A percentile compares a stretch with the other conserved stretches of the same genome.
These are phyloP conservation scores for Acropora tenuis DNA, from an alignment of 64 coral and sea anemone genomes.

Conservation along the genomic window DNA sequence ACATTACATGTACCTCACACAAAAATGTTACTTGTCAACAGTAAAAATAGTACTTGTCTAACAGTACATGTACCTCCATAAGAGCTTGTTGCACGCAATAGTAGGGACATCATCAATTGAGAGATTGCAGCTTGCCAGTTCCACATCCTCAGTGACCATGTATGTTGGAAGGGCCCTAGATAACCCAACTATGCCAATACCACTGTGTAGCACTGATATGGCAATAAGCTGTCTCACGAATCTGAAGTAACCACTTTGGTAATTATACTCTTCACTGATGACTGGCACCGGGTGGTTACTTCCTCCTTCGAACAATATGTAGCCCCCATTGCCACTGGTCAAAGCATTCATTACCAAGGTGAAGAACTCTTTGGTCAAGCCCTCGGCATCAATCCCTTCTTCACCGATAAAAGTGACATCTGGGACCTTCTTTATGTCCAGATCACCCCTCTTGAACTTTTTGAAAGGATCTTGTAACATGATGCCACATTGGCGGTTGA, in stretches of 20 bases:
- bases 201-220: conserved; percentile 64
- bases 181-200: conserved; percentile 50
- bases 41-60: conserved; percentile 10
- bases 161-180: conserved; percentile 24
- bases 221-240: conserved; percentile 56
- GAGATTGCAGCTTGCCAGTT: conserved; percentile 13
- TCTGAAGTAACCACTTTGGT: conserved; percentile 70
- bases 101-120: no score
- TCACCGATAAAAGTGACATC: conserved; percentile 52
- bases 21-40: conserved; percentile 4
- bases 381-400: conserved; percentile 52
- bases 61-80: no score
- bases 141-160: conserved; percentile 39
- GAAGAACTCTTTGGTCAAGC: conserved; percentile 61
- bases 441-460: conserved; percentile 33
- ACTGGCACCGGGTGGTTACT: conserved; percentile 24
- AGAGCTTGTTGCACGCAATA: no score
- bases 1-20: background rate
- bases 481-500: conserved; percentile 19
- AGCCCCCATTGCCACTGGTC: conserved; percentile 31
- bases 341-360: conserved; percentile 48
- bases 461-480: conserved; percentile 36
- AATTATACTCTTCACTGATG: conserved; percentile 56
- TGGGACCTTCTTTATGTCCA: conserved; percentile 50
- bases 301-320: conserved; percentile 24